Conservation (phyloP, 2,113 vertebrate species). For the Illadopsis cleaveri region DNA sequence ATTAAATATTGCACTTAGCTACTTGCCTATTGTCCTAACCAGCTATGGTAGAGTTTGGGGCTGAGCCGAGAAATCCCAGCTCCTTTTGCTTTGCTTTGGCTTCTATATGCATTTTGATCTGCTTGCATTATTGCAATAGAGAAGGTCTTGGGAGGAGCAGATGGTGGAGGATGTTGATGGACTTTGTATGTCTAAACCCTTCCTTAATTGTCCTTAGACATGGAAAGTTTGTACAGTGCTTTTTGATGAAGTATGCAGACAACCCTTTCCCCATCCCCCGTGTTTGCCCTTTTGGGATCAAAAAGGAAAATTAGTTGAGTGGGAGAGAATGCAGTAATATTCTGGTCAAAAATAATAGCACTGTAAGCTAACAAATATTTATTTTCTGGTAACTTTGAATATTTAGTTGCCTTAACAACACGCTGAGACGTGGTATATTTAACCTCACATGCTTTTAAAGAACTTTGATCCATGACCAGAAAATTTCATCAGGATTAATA, state of each 20-base stretch:
- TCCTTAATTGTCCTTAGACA: not conserved
- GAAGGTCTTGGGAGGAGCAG: not conserved
- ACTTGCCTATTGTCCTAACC: not conserved
- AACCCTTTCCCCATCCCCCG: accelerated
- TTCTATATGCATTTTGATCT: not conserved
- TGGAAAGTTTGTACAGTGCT: not conserved
- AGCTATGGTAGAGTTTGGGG: not conserved
- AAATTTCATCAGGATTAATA: conserved; percentile 17
- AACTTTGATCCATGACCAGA: conserved; percentile 10
- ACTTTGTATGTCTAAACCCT: not conserved
- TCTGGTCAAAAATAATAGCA: not conserved
- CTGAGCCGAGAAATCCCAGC: not conserved
- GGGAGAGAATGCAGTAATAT: not conserved
- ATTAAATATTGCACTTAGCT: not conserved
- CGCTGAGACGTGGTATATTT: not conserved
- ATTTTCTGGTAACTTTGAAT: conserved; percentile 1
- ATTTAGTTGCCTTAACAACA: conserved; percentile 36
- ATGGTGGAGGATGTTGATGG: not conserved
- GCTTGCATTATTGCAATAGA: not conserved
- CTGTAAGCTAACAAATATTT: not conserved
- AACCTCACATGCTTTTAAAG: conserved; percentile 11
- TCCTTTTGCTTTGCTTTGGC: not conserved
- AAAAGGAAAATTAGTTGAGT: not conserved
- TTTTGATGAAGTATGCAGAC: not conserved
- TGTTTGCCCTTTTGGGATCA: not conserved